These are phyloP conservation scores for Haliclystus octoradiatus DNA, from an alignment of 30 jellyfish, hydroid and myxozoan species.

Conservation along the genomic window DNA sequence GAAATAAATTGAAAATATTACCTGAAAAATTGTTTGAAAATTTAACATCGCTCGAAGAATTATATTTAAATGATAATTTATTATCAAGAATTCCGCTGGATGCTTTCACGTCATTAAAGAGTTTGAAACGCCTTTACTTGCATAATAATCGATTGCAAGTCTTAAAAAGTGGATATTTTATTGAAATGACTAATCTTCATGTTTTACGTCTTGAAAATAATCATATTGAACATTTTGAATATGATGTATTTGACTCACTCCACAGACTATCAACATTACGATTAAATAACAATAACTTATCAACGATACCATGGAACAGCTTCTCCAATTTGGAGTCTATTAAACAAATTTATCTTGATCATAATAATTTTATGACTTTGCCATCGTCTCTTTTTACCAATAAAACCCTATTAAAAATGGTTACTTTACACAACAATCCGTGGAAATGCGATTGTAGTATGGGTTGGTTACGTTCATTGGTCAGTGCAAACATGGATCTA, in stretches of 20 bases:
- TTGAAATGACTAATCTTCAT: constrained; percentile 24
- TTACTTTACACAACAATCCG: constrained; percentile 65
- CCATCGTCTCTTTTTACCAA: constrained; percentile 14
- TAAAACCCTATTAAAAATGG: constrained; percentile 18
- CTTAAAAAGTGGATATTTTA: constrained; percentile 5
- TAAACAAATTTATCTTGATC: constrained; percentile 52
- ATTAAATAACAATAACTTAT: constrained; percentile 45
- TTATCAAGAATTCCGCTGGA: constrained; percentile 36
- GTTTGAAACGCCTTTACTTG: constrained; percentile 32
- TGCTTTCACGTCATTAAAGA: constrained; percentile 19
- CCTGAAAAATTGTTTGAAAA: constrained; percentile 40
- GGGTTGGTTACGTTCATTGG: constrained; percentile 52
- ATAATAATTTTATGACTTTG: constrained; percentile 48
- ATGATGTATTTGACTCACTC: constrained; percentile 32
- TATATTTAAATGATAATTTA: constrained; percentile 56
- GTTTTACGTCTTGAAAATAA: constrained; percentile 55
- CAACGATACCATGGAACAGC: constrained; percentile 37
- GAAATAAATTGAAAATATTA: constrained; percentile 34
- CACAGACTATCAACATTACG: constrained; percentile 25
- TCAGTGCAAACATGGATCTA: constrained; percentile 13
- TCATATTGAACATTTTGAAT: constrained; percentile 22
- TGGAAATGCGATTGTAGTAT: constrained; percentile 66
- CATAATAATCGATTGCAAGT: constrained; percentile 42
- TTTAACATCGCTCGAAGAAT: constrained; percentile 58
- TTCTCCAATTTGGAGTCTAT: constrained; percentile 38